Conservation (phyloP, 1,140 invertebrate species). For the Solenopsis invicta region DNA sequence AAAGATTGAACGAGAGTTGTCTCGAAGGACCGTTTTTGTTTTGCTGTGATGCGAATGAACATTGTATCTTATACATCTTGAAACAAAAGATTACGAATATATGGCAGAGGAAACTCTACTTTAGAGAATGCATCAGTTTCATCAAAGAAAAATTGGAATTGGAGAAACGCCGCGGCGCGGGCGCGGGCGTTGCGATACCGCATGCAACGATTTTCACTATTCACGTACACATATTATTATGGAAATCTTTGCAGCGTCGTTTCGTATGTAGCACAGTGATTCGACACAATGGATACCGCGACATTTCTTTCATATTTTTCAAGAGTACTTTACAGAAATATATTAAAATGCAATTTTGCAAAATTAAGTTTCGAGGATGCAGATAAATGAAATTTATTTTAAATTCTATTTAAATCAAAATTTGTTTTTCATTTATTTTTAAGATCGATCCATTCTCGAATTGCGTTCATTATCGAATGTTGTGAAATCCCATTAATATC, state of each 20-base stretch:
- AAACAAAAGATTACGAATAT: neutral
- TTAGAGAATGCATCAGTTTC: slow-evolving; percentile 21
- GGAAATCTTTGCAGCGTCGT: slow-evolving; percentile 33
- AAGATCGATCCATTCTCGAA: neutral
- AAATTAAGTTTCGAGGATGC: neutral
- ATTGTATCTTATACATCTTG: neutral
- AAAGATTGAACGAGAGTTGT: neutral
- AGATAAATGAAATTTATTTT: neutral
- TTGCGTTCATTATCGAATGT: neutral
- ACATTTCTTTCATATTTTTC: neutral
- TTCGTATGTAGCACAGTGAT: slow-evolving; percentile 44
- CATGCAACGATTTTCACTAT: slow-evolving; percentile 16
- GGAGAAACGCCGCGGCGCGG: slow-evolving; percentile 14
- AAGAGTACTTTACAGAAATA: neutral
- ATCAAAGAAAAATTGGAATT: slow-evolving; percentile 39
- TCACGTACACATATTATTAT: slow-evolving; percentile 39
- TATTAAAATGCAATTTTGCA: neutral
- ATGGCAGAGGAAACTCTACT: neutral
- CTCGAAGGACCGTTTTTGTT: neutral
- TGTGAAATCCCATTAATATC: neutral
- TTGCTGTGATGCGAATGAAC: neutral
- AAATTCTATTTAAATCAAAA: neutral
- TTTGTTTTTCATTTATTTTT: neutral
- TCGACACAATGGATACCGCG: neutral
- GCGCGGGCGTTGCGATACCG: neutral